Percentiles rank a stretch among this genome's conserved stretches.
These are phyloP conservation scores for Scytalopus superciliaris DNA, from an alignment of 2,113 vertebrate species.

Conservation along the genomic window DNA sequence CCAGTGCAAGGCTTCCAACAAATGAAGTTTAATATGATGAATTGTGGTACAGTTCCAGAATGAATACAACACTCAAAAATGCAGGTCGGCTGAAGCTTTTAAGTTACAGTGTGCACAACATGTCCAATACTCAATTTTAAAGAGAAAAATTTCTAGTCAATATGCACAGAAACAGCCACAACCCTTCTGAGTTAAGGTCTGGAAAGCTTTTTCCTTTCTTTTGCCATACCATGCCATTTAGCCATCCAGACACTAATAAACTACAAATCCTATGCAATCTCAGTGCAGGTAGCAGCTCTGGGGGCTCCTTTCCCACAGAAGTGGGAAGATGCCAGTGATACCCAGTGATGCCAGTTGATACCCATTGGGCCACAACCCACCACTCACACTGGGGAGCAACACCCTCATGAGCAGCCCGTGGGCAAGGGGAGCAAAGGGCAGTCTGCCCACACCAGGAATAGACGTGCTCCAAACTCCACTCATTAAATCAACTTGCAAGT, in stretches of 20 bases:
- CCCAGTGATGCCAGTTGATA: accelerated
- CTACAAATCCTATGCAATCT: background rate
- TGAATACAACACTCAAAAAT: slow-evolving; percentile 58
- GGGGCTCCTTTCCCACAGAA: background rate
- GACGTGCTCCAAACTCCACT: background rate
- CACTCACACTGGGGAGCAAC: background rate
- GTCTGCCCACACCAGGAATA: background rate
- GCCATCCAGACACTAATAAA: background rate
- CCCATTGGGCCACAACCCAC: too few species aligned
- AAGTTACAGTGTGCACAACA: slow-evolving; percentile 33
- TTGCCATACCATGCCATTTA: background rate
- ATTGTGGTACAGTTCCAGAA: slow-evolving; percentile 60
- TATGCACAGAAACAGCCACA: background rate
- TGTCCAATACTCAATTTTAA: background rate
- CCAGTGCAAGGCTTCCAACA: slow-evolving; percentile 73
- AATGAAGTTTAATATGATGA: slow-evolving; percentile 80
- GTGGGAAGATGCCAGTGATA: background rate
- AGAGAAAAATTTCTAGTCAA: background rate
- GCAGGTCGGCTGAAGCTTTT: slow-evolving; percentile 60
- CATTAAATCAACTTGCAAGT: background rate
- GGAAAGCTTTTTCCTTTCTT: background rate
- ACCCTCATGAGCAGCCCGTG: accelerated
- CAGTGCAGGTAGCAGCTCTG: background rate
- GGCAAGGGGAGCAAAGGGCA: background rate
- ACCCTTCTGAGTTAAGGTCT: background rate